A percentile compares a stretch with the other conserved stretches of the same genome.
Evolutionary conservation across 1,140 invertebrate genomes (phyloP).

Genomic region (Homarus americanus): DNA sequence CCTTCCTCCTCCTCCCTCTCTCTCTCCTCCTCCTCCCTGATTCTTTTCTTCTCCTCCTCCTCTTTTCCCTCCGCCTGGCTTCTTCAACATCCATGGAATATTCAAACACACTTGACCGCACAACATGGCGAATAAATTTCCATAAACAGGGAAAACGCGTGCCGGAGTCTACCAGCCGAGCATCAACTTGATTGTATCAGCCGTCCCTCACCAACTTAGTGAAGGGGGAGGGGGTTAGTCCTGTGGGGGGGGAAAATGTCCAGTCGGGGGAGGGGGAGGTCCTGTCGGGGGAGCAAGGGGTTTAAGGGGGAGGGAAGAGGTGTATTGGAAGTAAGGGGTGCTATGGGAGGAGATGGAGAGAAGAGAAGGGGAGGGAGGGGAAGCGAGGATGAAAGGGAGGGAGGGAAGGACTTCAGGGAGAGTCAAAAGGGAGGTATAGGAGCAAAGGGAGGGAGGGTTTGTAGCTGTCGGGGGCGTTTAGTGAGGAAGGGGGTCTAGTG

Average conservation of each 20-base stretch:
- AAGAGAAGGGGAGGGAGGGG: too few species aligned
- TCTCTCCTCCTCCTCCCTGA: neutral
- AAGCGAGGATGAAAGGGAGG: too few species aligned
- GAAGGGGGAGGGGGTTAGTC: neutral
- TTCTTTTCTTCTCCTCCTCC: neutral
- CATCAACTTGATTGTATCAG: conserved; percentile 71
- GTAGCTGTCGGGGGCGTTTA: too few species aligned
- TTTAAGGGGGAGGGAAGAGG: neutral
- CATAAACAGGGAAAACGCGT: conserved; percentile 69
- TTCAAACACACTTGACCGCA: conserved; percentile 71
- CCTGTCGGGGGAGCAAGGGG: neutral
- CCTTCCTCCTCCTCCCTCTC: neutral
- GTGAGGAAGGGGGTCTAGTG: neutral
- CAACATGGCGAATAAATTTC: conserved; percentile 70
- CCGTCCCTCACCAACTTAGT: conserved; percentile 67
- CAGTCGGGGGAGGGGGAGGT: neutral
- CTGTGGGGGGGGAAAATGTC: neutral
- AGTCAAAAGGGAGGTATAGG: too few species aligned
- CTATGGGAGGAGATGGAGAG: neutral
- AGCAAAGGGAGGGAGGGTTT: neutral
- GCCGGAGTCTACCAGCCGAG: neutral
- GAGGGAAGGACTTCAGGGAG: too few species aligned
- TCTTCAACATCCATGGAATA: conserved; percentile 71
- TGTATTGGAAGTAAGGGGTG: too few species aligned
- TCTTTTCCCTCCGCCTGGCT: neutral